Percentiles rank a stretch among this genome's conserved stretches.
phyloP scores from a whole-genome alignment of 2,797 vertebrate genomes.

The Lithobates pipiens region DNA sequence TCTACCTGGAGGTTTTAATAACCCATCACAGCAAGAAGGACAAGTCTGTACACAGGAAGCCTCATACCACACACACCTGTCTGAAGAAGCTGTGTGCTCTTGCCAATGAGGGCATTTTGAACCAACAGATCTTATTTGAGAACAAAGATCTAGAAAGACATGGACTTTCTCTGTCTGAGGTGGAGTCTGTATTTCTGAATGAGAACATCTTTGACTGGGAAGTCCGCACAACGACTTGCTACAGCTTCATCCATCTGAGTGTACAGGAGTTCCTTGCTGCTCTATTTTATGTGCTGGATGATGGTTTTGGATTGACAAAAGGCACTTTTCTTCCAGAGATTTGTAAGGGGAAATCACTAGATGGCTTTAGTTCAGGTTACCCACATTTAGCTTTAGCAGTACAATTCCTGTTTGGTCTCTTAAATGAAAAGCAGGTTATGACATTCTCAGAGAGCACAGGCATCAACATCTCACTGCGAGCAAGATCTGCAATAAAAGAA shows the following conservation, averaged over 20 bases:
- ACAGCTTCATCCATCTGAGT: slow-evolving; percentile 60
- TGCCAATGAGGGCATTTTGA: slow-evolving; percentile 61
- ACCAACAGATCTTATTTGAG: slow-evolving; percentile 62
- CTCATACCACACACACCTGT: neutral
- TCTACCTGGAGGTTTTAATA: neutral
- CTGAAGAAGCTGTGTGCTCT: slow-evolving; percentile 34
- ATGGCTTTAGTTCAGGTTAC: neutral
- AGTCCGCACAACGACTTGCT: slow-evolving; percentile 59
- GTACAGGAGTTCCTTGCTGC: slow-evolving; percentile 68
- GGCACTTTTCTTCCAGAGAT: neutral
- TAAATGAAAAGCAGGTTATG: neutral
- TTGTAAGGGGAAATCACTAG: neutral
- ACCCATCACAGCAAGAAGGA: neutral
- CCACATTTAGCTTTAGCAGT: neutral
- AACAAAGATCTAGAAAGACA: slow-evolving; percentile 61
- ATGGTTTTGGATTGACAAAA: neutral
- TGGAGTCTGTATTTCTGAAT: slow-evolving; percentile 59
- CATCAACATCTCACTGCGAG: neutral
- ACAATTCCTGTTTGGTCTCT: neutral
- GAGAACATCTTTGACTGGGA: slow-evolving; percentile 63
- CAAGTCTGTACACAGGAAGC: neutral
- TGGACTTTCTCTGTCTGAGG: slow-evolving; percentile 58
- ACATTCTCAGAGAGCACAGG: neutral
- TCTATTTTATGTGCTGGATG: slow-evolving; percentile 62
- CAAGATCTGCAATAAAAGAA: neutral